Conservation (phyloP, 2,113 vertebrate species). For the Lepisosteus oculatus region DNA sequence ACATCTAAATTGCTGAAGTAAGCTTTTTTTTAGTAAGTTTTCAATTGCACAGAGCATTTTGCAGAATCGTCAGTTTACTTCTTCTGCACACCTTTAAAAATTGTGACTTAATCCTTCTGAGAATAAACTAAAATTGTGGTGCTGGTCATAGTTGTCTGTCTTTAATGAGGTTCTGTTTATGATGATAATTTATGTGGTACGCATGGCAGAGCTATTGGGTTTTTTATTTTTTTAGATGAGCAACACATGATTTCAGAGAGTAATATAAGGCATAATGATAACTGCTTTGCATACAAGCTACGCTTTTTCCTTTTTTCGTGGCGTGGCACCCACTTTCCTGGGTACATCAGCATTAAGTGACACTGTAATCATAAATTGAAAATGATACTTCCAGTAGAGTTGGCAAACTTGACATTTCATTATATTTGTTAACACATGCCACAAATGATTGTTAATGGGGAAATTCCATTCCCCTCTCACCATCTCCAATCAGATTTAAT, state of each 20-base stretch:
- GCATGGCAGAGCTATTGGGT: no score
- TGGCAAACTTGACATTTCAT: slow-evolving; percentile 95
- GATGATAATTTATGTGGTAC: no score
- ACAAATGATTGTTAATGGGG: slow-evolving; percentile 86
- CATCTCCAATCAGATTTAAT: slow-evolving; percentile 86
- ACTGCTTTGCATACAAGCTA: slow-evolving; percentile 72
- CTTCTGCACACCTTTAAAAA: no score
- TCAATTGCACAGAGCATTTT: background rate
- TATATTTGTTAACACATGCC: slow-evolving; percentile 94
- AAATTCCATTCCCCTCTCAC: slow-evolving; percentile 83
- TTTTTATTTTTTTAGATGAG: no score
- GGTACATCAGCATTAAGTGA: slow-evolving; percentile 85
- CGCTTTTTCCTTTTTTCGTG: slow-evolving; percentile 72
- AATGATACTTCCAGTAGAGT: slow-evolving; percentile 81
- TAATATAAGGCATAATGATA: slow-evolving; percentile 70
- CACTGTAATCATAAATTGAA: slow-evolving; percentile 88
- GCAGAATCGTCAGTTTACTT: no score
- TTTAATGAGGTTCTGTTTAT: no score
- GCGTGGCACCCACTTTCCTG: slow-evolving; percentile 81
- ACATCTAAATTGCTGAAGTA: slow-evolving; percentile 63
- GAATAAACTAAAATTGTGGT: no score
- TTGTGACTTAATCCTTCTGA: no score
- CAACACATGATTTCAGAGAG: slow-evolving; percentile 28
- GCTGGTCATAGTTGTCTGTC: no score
- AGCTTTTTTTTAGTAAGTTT: slow-evolving; percentile 30